phyloP scores from a whole-genome alignment of 2,113 vertebrate genomes.

The Deroptyus accipitrinus region DNA sequence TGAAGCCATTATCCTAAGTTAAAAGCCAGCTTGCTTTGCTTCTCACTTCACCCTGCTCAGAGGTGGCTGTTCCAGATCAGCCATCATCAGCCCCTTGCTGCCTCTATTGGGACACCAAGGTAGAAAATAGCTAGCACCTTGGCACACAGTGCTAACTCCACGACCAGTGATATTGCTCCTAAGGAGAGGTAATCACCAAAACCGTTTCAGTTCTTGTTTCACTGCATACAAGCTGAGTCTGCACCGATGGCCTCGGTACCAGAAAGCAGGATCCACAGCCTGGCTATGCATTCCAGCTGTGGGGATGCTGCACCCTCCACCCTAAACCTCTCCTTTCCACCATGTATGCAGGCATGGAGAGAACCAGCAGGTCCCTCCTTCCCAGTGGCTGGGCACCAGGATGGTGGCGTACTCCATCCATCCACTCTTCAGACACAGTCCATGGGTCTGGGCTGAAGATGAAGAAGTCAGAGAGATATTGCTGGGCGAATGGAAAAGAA shows the following conservation, averaged over 20 bases:
- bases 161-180: neutral
- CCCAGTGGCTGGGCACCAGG: fast-evolving
- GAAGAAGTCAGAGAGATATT: neutral
- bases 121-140: neutral
- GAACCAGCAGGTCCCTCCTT: neutral
- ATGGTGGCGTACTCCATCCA: fast-evolving
- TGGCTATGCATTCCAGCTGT: fast-evolving
- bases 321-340: neutral
- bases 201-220: neutral
- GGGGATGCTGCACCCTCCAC: neutral
- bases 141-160: neutral
- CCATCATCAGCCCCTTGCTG: neutral
- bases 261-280: neutral
- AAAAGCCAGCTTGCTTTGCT: neutral
- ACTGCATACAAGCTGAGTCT: neutral
- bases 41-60: neutral
- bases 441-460: neutral
- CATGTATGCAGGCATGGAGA: fast-evolving
- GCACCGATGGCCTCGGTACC: fast-evolving
- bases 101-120: neutral
- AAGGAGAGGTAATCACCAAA: fast-evolving
- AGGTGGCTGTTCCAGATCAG: neutral
- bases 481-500: neutral
- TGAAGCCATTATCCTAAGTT: neutral
- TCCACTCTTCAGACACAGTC: neutral